phyloP scores from a whole-genome alignment of 2,797 vertebrate species.

The Phataginus tetradactyla region DNA sequence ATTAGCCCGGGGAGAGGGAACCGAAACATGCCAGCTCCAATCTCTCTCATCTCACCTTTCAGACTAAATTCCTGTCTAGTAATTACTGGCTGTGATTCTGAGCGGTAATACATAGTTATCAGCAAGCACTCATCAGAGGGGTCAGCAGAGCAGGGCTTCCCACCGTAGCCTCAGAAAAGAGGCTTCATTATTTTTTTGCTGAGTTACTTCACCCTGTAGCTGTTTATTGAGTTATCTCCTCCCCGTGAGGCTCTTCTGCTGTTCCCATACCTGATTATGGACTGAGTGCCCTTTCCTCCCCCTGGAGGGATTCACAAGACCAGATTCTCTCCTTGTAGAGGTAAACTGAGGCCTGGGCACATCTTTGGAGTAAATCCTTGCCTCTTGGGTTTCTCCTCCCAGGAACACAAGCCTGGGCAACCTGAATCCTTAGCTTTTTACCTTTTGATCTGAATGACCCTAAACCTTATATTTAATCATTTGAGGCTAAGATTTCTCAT shows the following conservation, averaged over 20 bases:
- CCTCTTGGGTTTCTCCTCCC: background rate
- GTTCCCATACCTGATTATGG: background rate
- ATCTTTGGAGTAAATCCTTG: background rate
- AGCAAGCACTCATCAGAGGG: conserved; percentile 43
- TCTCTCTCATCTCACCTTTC: conserved; percentile 47
- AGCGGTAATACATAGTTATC: conserved; percentile 43
- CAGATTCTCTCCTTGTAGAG: background rate
- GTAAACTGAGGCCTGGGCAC: background rate
- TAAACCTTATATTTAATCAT: background rate
- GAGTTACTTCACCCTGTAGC: background rate
- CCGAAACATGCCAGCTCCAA: background rate
- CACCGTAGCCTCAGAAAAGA: background rate
- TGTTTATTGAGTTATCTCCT: conserved; percentile 23
- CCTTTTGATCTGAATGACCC: background rate
- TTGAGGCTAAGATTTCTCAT: background rate
- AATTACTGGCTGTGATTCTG: conserved; percentile 64
- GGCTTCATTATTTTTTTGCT: conserved; percentile 17
- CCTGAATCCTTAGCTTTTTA: background rate
- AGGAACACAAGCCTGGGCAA: background rate
- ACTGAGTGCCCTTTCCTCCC: background rate
- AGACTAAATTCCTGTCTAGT: conserved; percentile 38
- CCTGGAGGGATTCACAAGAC: background rate
- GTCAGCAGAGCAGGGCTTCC: conserved; percentile 39
- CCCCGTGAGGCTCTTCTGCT: background rate
- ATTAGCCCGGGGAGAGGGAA: background rate